phyloP scores from a whole-genome alignment of 2,113 vertebrate genomes.

The Trochalopteron elliotii region DNA sequence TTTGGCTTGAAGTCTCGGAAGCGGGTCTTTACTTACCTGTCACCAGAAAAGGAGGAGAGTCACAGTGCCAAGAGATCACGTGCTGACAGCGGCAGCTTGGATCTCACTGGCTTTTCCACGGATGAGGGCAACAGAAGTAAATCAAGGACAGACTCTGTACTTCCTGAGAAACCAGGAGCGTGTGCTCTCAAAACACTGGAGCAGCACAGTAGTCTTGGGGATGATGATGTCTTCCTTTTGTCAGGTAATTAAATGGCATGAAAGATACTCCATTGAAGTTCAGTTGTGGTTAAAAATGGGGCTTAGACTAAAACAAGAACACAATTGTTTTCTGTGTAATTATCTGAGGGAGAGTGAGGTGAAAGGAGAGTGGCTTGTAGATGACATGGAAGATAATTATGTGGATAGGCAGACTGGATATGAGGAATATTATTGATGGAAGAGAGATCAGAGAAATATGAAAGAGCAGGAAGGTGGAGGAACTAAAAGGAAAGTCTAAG shows the following conservation, averaged over 20 bases:
- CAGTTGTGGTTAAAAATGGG: not conserved
- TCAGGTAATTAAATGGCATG: constrained; percentile 61
- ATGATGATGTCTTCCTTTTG: constrained; percentile 49
- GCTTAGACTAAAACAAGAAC: not conserved
- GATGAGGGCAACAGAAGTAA: not conserved
- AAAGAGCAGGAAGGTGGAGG: not conserved
- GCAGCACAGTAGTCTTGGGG: not conserved
- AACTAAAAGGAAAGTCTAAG: not conserved
- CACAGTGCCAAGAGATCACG: constrained; percentile 31
- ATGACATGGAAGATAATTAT: not conserved
- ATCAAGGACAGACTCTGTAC: not conserved
- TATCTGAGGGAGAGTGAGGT: not conserved
- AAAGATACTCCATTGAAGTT: not conserved
- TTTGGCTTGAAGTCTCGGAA: constrained; percentile 65
- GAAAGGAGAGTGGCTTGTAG: not conserved
- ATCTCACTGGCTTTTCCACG: not conserved
- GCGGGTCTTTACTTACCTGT: not conserved
- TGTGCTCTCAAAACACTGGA: not conserved
- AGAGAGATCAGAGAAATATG: not conserved
- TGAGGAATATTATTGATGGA: not conserved
- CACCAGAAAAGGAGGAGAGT: constrained; percentile 24
- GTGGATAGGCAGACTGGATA: not conserved
- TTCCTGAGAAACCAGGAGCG: not conserved
- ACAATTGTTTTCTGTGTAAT: not conserved
- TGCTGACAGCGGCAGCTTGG: not conserved